Percentiles rank a stretch among this genome's conserved stretches.
Conservation (phyloP, 2,888 invertebrate species). For the Tanytarsus gracilentus region DNA sequence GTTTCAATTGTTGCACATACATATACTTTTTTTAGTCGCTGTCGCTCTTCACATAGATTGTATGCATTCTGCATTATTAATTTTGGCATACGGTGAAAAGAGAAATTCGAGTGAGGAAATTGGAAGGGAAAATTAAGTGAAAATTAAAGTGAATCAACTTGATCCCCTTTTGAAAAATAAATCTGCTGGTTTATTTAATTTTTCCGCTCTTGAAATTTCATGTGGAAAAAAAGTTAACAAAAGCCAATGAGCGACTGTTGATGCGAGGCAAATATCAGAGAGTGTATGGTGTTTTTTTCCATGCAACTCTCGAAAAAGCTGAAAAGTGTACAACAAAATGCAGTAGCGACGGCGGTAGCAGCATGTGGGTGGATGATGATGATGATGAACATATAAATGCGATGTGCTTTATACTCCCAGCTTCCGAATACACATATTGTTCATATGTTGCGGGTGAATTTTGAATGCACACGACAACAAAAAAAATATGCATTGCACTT, state of each 20-base stretch:
- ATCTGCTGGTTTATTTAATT: neutral
- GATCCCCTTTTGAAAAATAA: neutral
- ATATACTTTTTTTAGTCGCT: neutral
- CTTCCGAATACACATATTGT: neutral
- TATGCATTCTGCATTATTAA: conserved; percentile 10
- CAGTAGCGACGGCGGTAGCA: too few relatives aligned
- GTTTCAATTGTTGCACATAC: conserved; percentile 5
- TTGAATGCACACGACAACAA: neutral
- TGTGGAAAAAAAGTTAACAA: conserved; percentile 4
- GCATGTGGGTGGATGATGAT: too few relatives aligned
- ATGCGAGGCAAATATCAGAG: conserved; percentile 9
- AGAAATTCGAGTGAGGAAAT: too few relatives aligned
- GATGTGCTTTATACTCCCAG: too few relatives aligned
- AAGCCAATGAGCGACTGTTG: conserved; percentile 17
- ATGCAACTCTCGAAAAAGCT: too few relatives aligned
- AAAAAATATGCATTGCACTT: conserved; percentile 16
- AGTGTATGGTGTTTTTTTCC: too few relatives aligned
- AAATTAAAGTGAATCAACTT: neutral
- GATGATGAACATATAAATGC: too few relatives aligned
- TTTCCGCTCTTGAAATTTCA: neutral
- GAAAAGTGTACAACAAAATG: too few relatives aligned
- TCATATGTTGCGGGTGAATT: neutral
- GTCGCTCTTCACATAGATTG: neutral
- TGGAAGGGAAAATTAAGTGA: too few relatives aligned
- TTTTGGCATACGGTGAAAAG: too few relatives aligned